A percentile compares a stretch with the other conserved stretches of the same genome.
These are phyloP conservation scores for Myotis planiceps DNA, from an alignment of 2,797 vertebrate genomes.

Conservation along the genomic window DNA sequence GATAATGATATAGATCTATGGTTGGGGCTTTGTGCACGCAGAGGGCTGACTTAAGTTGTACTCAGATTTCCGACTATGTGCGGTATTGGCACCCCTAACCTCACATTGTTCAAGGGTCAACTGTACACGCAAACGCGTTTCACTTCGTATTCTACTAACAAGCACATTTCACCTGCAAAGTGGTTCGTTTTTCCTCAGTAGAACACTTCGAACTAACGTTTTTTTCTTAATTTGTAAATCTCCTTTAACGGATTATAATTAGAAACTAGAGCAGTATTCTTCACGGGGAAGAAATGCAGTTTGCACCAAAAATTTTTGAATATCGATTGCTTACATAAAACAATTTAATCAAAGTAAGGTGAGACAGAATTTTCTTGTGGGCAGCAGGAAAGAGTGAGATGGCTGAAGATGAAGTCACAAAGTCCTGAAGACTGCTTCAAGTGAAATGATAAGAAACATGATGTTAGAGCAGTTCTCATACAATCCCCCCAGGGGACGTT, in stretches of 20 bases:
- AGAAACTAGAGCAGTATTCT: neutral
- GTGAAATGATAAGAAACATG: neutral
- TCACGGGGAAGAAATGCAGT: neutral
- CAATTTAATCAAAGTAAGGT: neutral
- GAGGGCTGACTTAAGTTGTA: neutral
- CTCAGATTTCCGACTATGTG: neutral
- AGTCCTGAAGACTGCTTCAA: neutral
- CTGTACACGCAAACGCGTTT: neutral
- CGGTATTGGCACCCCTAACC: neutral
- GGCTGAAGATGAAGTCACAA: neutral
- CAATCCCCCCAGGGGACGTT: neutral
- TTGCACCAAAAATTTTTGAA: neutral
- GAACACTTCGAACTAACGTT: neutral
- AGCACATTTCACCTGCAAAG: constrained; percentile 11
- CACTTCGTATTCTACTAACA: neutral
- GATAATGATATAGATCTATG: neutral
- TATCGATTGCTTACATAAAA: neutral
- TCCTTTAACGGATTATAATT: neutral
- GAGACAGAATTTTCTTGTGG: neutral
- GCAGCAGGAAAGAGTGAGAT: neutral
- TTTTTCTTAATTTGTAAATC: neutral
- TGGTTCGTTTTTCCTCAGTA: neutral
- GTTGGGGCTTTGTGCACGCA: neutral
- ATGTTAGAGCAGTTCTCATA: neutral
- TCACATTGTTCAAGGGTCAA: neutral